Conservation (phyloP, 2,888 invertebrate genomes). For the Melanophora roralis region DNA sequence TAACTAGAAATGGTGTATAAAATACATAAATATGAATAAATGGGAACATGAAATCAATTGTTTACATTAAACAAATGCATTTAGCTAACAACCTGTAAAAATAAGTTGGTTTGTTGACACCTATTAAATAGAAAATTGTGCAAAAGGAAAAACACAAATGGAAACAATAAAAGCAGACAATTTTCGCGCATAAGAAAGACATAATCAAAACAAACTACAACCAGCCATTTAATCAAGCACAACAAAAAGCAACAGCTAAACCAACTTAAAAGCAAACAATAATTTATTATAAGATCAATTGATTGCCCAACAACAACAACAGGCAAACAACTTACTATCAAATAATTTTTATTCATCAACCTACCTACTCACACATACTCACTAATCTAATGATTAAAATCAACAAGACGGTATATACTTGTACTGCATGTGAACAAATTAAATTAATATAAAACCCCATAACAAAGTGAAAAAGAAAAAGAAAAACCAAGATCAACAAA, state of each 20-base stretch:
- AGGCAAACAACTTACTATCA: constrained; percentile 5
- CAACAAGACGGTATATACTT: constrained; percentile 16
- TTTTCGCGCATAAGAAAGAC: constrained; percentile 55
- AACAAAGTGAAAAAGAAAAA: constrained; percentile 4
- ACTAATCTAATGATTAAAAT: constrained; percentile 19
- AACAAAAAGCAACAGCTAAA: constrained; percentile 24
- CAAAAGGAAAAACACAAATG: constrained; percentile 36
- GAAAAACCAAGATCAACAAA: neutral
- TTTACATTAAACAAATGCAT: constrained; percentile 48
- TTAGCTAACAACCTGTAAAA: constrained; percentile 38
- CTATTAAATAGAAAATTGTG: constrained; percentile 33
- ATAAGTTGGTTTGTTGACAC: constrained; percentile 46
- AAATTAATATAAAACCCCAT: neutral
- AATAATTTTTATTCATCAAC: constrained; percentile 25
- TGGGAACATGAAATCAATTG: constrained; percentile 10
- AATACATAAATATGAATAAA: neutral
- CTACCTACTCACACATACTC: constrained; percentile 13
- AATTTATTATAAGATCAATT: constrained; percentile 53
- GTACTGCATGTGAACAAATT: constrained; percentile 22
- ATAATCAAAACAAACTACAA: constrained; percentile 61
- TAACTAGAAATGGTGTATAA: neutral
- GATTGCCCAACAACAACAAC: constrained; percentile 43
- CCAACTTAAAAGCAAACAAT: constrained; percentile 31
- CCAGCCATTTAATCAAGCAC: constrained; percentile 35
- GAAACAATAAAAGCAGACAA: constrained; percentile 31